phyloP scores from a whole-genome alignment of 2,888 invertebrate species.

The Luperina testacea region DNA sequence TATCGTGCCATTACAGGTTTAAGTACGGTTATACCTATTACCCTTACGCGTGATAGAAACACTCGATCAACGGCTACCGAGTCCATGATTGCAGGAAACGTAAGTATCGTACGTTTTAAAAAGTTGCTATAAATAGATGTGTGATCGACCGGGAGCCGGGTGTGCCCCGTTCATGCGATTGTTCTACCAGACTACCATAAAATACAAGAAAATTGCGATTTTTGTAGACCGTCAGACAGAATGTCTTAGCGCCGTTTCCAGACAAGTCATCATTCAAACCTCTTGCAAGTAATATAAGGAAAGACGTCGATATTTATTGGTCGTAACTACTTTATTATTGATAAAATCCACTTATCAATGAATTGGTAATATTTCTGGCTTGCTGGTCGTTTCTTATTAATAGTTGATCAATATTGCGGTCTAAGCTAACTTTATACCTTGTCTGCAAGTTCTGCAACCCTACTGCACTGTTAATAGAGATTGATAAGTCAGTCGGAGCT shows the following conservation, averaged over 20 bases:
- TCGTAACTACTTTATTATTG: slow-evolving; percentile 10
- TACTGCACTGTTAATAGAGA: background rate
- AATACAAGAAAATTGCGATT: slow-evolving; percentile 3
- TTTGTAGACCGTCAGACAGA: background rate
- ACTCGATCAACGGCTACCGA: slow-evolving; percentile 24
- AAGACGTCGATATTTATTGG: slow-evolving; percentile 9
- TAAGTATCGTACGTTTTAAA: slow-evolving; percentile 21
- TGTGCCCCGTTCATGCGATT: slow-evolving; percentile 8
- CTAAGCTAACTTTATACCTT: background rate
- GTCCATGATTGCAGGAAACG: slow-evolving; percentile 20
- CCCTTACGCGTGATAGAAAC: slow-evolving; percentile 36
- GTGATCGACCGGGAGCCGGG: slow-evolving; percentile 23
- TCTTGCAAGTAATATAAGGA: slow-evolving; percentile 1
- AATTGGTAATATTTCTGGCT: slow-evolving; percentile 13
- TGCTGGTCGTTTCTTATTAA: slow-evolving; percentile 5
- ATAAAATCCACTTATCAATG: slow-evolving; percentile 17
- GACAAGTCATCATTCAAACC: slow-evolving; percentile 15
- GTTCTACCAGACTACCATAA: background rate
- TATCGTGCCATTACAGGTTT: slow-evolving; percentile 27
- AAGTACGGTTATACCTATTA: slow-evolving; percentile 28
- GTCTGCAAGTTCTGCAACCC: no score
- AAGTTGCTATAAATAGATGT: slow-evolving; percentile 28
- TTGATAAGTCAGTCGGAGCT: background rate
- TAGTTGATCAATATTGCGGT: background rate
- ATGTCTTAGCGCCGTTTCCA: background rate